Conservation (phyloP, 2,888 invertebrate genomes). For the Geophilus truncorum region DNA sequence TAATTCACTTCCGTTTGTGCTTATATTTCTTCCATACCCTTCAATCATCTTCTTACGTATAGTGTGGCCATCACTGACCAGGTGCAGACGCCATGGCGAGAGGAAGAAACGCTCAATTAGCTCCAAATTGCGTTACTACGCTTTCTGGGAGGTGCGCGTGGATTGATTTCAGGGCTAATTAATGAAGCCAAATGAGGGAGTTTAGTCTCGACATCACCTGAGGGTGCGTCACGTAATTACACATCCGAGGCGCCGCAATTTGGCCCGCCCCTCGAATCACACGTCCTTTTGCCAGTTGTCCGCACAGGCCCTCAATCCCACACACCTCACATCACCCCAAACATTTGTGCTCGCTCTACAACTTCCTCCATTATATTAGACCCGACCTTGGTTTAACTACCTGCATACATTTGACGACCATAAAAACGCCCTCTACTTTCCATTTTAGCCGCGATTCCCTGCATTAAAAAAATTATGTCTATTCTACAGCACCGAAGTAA, state of each 20-base stretch:
- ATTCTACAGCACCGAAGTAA: background rate
- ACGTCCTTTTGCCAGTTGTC: background rate
- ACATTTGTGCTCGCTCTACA: background rate
- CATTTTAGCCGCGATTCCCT: background rate
- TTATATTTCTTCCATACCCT: slow-evolving; percentile 4
- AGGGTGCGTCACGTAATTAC: background rate
- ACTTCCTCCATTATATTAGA: slow-evolving; percentile 23
- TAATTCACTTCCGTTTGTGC: slow-evolving; percentile 20
- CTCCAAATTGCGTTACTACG: slow-evolving; percentile 24
- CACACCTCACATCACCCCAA: background rate
- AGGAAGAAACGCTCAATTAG: slow-evolving; percentile 25
- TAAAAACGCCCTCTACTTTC: slow-evolving; percentile 9
- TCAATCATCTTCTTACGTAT: slow-evolving; percentile 11
- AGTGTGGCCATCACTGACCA: slow-evolving; percentile 17
- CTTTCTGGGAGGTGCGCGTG: slow-evolving; percentile 25
- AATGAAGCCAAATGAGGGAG: slow-evolving; percentile 25
- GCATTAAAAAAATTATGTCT: slow-evolving; percentile 2
- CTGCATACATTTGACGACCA: slow-evolving; percentile 7
- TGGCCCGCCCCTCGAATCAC: slow-evolving; percentile 21
- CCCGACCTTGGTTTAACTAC: slow-evolving; percentile 19
- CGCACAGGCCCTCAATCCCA: background rate
- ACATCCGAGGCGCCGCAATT: slow-evolving; percentile 18
- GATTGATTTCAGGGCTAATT: slow-evolving; percentile 27
- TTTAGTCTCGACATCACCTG: slow-evolving; percentile 10
- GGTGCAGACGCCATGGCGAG: slow-evolving; percentile 25